Percentiles rank a stretch among this genome's conserved stretches.
phyloP scores from a whole-genome alignment of 2,797 vertebrate genomes.

The Hemitrygon akajei region DNA sequence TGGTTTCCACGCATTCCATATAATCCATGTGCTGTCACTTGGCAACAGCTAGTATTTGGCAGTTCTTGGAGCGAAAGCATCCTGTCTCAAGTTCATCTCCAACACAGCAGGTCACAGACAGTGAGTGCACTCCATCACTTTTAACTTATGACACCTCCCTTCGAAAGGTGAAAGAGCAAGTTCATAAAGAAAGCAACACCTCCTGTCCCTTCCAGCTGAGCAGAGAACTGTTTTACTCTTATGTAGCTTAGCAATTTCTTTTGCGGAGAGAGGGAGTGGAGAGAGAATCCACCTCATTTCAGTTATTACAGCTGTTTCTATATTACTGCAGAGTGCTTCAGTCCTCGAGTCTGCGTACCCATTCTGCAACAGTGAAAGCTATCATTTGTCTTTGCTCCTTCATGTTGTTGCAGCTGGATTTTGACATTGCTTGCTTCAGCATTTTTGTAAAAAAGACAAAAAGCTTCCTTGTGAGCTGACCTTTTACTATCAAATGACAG shows the following conservation, averaged over 20 bases:
- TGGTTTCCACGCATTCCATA: constrained; percentile 60
- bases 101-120: constrained; percentile 39
- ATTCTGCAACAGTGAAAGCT: constrained; percentile 60
- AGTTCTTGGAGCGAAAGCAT: constrained; percentile 47
- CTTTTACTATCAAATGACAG: constrained; percentile 70
- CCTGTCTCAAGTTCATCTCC: constrained; percentile 51
- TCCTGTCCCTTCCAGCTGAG: constrained; percentile 20
- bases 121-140: constrained; percentile 40
- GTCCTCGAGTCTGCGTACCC: constrained; percentile 49
- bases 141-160: constrained; percentile 40
- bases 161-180: constrained; percentile 32
- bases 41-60: constrained; percentile 62
- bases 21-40: constrained; percentile 62
- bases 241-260: background rate
- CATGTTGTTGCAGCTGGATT: constrained; percentile 68
- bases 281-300: constrained; percentile 44
- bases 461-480: constrained; percentile 65
- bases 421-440: constrained; percentile 66
- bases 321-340: constrained; percentile 51
- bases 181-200: constrained; percentile 35
- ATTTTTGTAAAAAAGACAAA: constrained; percentile 57
- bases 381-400: constrained; percentile 62
- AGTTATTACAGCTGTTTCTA: constrained; percentile 54
- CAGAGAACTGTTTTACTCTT: background rate
- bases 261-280: background rate